These are phyloP conservation scores for Diarsia dahlii DNA, from an alignment of 2,888 invertebrate species.

Conservation along the genomic window DNA sequence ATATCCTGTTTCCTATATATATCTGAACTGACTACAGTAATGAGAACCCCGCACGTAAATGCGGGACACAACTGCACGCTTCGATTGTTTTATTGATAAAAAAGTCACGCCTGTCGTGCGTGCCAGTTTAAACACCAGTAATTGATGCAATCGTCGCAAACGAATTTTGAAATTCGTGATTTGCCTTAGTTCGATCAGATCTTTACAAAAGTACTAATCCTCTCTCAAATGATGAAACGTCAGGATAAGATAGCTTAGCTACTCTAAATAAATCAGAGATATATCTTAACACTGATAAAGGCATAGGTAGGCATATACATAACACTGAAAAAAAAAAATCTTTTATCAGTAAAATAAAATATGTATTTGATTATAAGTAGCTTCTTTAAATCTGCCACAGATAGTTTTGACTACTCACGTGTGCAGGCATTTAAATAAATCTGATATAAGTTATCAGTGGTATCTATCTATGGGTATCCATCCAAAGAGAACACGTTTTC, in stretches of 20 bases:
- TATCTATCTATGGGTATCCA: background rate
- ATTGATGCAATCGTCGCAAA: background rate
- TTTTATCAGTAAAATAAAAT: background rate
- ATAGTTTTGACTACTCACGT: background rate
- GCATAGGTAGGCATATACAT: background rate
- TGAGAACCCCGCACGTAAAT: background rate
- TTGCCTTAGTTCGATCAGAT: background rate
- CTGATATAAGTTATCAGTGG: background rate
- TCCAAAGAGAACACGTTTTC: background rate
- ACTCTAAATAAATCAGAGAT: slow-evolving; percentile 3
- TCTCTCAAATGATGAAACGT: background rate
- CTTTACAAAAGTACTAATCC: no score
- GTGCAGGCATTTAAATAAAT: background rate
- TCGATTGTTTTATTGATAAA: background rate
- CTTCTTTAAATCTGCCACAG: background rate
- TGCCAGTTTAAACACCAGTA: background rate
- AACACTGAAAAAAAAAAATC: background rate
- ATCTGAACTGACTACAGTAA: background rate
- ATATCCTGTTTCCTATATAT: background rate
- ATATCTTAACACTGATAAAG: background rate
- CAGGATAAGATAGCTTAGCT: background rate
- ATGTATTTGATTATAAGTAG: background rate
- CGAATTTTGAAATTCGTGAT: background rate
- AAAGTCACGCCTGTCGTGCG: background rate
- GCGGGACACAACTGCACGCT: background rate